Percentiles rank a stretch among this genome's conserved stretches.
These are phyloP conservation scores for Spinus olivaceus DNA, from an alignment of 2,797 vertebrate genomes.

Conservation along the genomic window DNA sequence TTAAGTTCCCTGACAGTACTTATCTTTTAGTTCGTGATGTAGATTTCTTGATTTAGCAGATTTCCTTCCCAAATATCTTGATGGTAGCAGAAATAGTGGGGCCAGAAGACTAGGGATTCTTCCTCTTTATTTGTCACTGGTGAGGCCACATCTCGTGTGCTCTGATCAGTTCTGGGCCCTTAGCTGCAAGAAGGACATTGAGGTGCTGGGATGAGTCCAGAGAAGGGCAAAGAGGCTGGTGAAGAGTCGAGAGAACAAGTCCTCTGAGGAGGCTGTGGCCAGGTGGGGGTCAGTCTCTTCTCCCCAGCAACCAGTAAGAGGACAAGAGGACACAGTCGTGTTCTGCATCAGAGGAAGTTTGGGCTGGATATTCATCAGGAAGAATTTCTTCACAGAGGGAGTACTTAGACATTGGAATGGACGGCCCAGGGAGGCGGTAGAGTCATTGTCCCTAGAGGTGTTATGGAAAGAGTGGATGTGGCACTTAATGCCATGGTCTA, in stretches of 20 bases:
- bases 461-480: neutral
- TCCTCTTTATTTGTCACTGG: neutral
- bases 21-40: neutral
- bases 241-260: neutral
- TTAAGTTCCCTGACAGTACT: neutral
- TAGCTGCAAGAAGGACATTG: neutral
- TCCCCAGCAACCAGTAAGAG: rapidly evolving
- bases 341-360: neutral
- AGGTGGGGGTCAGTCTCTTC: rapidly evolving
- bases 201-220: neutral
- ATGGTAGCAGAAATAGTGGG: neutral
- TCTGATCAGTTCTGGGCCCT: neutral
- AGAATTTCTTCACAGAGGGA: neutral
- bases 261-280: neutral
- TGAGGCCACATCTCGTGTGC: neutral
- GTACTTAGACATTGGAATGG: neutral
- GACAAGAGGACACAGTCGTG: neutral
- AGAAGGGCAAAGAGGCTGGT: neutral
- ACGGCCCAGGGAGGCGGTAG: no score
- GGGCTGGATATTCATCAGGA: neutral
- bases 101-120: neutral
- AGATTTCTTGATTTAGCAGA: neutral
- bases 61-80: neutral
- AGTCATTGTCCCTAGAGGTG: neutral
- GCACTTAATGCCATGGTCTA: no score